phyloP scores from a whole-genome alignment of 92 coral and sea anemone species.

The Umimayanthus kanabou region DNA sequence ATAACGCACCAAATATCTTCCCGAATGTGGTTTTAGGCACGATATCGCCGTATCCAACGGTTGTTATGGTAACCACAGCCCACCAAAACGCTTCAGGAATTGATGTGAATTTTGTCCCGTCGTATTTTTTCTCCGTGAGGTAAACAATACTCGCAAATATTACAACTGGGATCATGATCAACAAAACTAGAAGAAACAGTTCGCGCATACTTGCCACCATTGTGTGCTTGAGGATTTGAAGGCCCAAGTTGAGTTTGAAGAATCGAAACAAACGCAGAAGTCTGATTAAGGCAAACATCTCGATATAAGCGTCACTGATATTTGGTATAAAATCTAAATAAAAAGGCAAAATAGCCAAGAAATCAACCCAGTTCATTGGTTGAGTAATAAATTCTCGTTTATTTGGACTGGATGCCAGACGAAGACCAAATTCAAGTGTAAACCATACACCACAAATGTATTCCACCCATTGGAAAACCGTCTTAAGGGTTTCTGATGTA shows the following conservation, averaged over 20 bases:
- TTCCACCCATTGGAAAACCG: constrained; percentile 64
- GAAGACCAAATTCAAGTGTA: constrained; percentile 80
- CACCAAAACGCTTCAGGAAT: constrained; percentile 95
- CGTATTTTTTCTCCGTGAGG: constrained; percentile 57
- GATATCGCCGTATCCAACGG: constrained; percentile 95
- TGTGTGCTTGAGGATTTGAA: constrained; percentile 94
- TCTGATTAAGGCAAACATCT: constrained; percentile 77
- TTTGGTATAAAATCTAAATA: constrained; percentile 64
- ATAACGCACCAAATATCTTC: constrained; percentile 79
- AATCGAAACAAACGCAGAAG: constrained; percentile 85
- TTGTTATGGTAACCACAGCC: constrained; percentile 95
- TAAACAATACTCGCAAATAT: constrained; percentile 90
- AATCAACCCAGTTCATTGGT: constrained; percentile 91
- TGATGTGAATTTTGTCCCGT: constrained; percentile 63
- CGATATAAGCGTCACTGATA: constrained; percentile 33
- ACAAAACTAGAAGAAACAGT: constrained; percentile 70
- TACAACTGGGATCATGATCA: constrained; percentile 87
- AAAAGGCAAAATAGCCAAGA: constrained; percentile 90
- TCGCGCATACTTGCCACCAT: constrained; percentile 94
- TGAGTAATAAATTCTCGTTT: constrained; percentile 73
- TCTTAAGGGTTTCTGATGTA: constrained; percentile 25
- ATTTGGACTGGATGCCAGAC: constrained; percentile 79
- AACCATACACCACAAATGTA: constrained; percentile 91
- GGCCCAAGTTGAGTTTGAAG: constrained; percentile 93
- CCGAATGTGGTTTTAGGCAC: constrained; percentile 72